phyloP scores from a whole-genome alignment of 2,113 vertebrate genomes.

The Sebastes fasciatus region DNA sequence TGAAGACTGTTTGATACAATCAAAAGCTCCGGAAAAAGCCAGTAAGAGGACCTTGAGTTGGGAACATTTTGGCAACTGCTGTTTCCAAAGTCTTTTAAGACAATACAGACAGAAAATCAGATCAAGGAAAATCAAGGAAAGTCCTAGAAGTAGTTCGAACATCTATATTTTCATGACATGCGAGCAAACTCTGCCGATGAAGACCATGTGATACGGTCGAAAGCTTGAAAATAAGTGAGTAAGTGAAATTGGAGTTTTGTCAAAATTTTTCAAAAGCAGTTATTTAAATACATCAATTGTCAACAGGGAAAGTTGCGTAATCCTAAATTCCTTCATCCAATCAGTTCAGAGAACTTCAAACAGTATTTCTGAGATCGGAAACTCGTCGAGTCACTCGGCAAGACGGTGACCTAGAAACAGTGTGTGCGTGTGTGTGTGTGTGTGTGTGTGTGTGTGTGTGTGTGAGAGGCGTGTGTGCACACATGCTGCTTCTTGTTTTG shows the following conservation, averaged over 20 bases:
- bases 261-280: neutral
- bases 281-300: slow-evolving; percentile 39
- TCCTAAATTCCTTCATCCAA: slow-evolving; percentile 53
- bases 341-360: slow-evolving; percentile 65
- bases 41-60: too few relatives aligned
- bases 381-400: slow-evolving; percentile 62
- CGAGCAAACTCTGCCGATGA: neutral
- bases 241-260: neutral
- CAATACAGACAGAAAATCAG: neutral
- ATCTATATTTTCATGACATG: neutral
- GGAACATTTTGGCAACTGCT: neutral
- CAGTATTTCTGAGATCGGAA: slow-evolving; percentile 31
- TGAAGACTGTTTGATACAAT: neutral
- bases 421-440: neutral
- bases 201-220: neutral
- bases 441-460: slow-evolving; percentile 15
- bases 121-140: neutral
- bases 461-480: neutral
- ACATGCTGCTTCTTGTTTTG: slow-evolving; percentile 64
- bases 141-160: neutral
- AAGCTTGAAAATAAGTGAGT: neutral
- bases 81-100: neutral
- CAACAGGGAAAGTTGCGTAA: slow-evolving; percentile 17
- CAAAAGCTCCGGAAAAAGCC: neutral
- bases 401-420: slow-evolving; percentile 76